Conservation (phyloP, 1,140 invertebrate genomes). For the Nilaparvata lugens region DNA sequence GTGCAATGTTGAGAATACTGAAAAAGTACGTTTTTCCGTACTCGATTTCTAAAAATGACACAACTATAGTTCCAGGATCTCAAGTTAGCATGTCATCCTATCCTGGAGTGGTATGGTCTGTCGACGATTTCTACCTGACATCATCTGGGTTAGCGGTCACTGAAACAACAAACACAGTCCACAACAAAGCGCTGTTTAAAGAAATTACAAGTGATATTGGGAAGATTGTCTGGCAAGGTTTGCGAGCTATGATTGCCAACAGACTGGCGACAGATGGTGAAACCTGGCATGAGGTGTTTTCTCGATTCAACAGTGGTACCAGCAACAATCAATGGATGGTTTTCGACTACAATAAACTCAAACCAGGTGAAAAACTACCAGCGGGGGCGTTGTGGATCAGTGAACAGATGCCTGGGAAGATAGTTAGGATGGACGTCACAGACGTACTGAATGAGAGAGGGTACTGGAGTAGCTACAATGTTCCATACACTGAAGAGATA, state of each 20-base stretch:
- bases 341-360: conserved; percentile 41
- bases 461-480: conserved; percentile 70
- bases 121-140: conserved; percentile 61
- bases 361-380: conserved; percentile 1
- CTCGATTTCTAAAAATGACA: no score
- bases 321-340: conserved; percentile 79
- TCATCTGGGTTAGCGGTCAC: conserved; percentile 52
- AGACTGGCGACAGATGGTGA: conserved; percentile 47
- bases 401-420: conserved; percentile 51
- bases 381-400: conserved; percentile 51
- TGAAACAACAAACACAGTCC: conserved; percentile 55
- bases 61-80: conserved; percentile 41
- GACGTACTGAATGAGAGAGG: conserved; percentile 31
- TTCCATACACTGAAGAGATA: conserved; percentile 53
- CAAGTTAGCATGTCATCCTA: conserved; percentile 54
- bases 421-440: conserved; percentile 13
- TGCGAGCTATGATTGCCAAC: conserved; percentile 59
- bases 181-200: background rate
- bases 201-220: background rate
- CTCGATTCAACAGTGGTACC: conserved; percentile 60
- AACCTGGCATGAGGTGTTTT: conserved; percentile 47
- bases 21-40: conserved; percentile 53
- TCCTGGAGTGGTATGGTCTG: conserved; percentile 48
- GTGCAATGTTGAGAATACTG: conserved; percentile 51
- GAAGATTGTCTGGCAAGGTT: conserved; percentile 47